A percentile compares a stretch with the other conserved stretches of the same genome.
These are phyloP conservation scores for Hyalella azteca DNA, from an alignment of 2,888 invertebrate species.

Conservation along the genomic window DNA sequence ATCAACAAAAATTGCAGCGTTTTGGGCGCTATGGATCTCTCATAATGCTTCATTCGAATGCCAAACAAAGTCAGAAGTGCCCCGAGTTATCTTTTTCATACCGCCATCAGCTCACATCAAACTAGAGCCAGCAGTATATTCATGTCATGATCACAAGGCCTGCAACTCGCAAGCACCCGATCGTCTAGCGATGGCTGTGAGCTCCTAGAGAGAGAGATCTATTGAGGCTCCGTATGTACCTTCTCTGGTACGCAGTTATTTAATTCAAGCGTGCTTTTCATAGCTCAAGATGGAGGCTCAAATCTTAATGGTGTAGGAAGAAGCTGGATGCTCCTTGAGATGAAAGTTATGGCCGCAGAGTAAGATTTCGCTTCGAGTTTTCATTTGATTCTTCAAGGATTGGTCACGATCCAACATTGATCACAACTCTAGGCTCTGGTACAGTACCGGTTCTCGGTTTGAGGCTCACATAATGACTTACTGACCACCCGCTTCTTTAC, in stretches of 20 bases:
- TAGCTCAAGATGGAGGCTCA: slow-evolving; percentile 17
- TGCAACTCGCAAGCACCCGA: not conserved
- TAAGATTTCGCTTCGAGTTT: slow-evolving; percentile 30
- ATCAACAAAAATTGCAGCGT: not conserved
- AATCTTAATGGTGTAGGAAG: slow-evolving; percentile 34
- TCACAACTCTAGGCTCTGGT: slow-evolving; percentile 2
- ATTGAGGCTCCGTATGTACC: too few relatives aligned
- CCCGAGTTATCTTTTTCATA: not conserved
- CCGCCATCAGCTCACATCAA: slow-evolving; percentile 20
- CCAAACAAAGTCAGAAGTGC: not conserved
- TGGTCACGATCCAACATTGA: slow-evolving; percentile 36
- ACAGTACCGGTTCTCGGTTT: not conserved
- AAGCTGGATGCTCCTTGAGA: slow-evolving; percentile 31
- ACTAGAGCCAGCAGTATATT: not conserved
- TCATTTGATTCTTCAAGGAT: slow-evolving; percentile 7
- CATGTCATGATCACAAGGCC: not conserved
- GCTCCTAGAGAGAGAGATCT: too few relatives aligned
- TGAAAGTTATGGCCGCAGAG: slow-evolving; percentile 14
- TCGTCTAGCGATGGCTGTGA: not conserved
- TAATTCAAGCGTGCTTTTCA: slow-evolving; percentile 25
- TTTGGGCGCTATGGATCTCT: not conserved
- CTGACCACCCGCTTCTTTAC: not conserved
- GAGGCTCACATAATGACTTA: not conserved
- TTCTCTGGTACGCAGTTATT: not conserved
- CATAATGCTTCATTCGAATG: not conserved